Conservation (phyloP, 2,888 invertebrate species). For the Drosophila yooni region DNA sequence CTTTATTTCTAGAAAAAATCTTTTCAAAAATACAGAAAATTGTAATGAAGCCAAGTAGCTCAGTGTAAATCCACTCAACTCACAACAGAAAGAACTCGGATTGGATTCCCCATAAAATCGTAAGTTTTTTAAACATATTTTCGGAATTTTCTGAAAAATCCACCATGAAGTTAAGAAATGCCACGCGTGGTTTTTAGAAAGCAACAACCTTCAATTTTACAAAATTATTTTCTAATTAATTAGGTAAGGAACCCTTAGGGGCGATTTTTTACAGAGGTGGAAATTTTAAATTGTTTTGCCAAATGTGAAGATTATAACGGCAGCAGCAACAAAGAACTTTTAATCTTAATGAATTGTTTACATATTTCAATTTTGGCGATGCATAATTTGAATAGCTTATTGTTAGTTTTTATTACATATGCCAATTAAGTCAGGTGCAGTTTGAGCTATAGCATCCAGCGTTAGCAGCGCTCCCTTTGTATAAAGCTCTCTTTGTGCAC, state of each 20-base stretch:
- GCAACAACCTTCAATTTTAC: background rate
- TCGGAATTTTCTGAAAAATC: background rate
- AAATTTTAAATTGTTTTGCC: background rate
- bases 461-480: background rate
- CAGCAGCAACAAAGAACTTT: background rate
- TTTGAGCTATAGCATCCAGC: background rate
- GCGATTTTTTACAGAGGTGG: background rate
- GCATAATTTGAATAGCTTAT: background rate
- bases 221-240: background rate
- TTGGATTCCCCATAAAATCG: too few species aligned
- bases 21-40: too few species aligned
- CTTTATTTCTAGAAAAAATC: too few species aligned
- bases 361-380: background rate
- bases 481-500: background rate
- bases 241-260: background rate
- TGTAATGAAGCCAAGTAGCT: too few species aligned
- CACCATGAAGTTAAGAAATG: too few species aligned
- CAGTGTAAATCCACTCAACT: too few species aligned
- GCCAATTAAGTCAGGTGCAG: background rate
- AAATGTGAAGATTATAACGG: too few species aligned
- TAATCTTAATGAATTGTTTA: background rate
- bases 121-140: background rate
- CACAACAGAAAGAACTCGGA: too few species aligned
- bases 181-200: too few species aligned
- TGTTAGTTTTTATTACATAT: background rate